Base-by-base conservation (phyloP, 2,113 vertebrate species). In the Colaptes auratus region DNA sequence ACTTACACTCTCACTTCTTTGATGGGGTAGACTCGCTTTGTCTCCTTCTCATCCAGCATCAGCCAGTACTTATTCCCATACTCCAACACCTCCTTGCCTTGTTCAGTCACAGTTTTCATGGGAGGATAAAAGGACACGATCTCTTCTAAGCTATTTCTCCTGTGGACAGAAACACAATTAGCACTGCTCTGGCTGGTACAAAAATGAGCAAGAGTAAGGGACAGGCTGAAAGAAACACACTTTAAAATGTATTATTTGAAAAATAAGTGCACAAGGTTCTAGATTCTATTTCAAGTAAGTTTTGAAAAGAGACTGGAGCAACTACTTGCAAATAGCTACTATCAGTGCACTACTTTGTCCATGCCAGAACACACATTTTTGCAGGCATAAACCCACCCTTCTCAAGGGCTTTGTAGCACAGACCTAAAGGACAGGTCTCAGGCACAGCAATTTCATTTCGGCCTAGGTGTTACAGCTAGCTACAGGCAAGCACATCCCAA, bases 1-100 rank as follows among this genome's bases (percentile, higher is more conserved):
- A 96, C 98, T 97, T 96, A 99, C 99, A 98, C 98, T 94, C 98
- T 98, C 35, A 97, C 97, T 58, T 98, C 98, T 89, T 99, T 99
- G 33, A 97, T 97, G 0, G 98, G 97, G 48, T 99, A 99, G 53
- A 98, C 3, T 6, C 4, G 53, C 28, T 96, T 76, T 1, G 95
- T 97, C 33, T 99, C 98, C 36, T 79, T 97, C 61, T 99, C 98
- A 9, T 96, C 97, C 93, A 99, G 97, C 99, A 99, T 99, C 81
- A 99, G 97, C 99, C 99, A 99, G 97, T 99, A 99, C 93, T 99
- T 99, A 97, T 99, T 99, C 93, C 90, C 97, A 95, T 98, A 99
- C 79, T 99, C 99, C 0, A 92, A 97, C 79, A 99, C 98, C 71
- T 99, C 98, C 96, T 99, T 99, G 78, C 99, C 99, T 12, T 97